These are phyloP conservation scores for Arothron firmamentum DNA, from an alignment of 2,113 vertebrate species.

Conservation along the genomic window DNA sequence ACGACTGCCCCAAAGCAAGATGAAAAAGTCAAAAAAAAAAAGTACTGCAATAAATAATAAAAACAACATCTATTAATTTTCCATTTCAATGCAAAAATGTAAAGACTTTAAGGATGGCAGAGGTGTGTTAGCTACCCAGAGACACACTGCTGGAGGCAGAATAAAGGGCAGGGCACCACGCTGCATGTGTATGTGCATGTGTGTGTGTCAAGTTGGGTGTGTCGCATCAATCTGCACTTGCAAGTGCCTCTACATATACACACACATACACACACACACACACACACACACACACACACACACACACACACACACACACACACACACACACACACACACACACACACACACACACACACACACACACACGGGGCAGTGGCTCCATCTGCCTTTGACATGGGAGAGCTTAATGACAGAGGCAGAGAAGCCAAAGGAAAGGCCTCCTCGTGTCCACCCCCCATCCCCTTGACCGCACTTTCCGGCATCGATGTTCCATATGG, in stretches of 20 bases:
- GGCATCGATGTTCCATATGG: slow-evolving; percentile 74
- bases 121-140: slow-evolving; percentile 65
- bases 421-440: slow-evolving; percentile 67
- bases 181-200: slow-evolving; percentile 21
- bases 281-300: slow-evolving; percentile 27
- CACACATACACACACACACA: slow-evolving; percentile 27
- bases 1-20: background rate
- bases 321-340: slow-evolving; percentile 27
- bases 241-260: slow-evolving; percentile 28
- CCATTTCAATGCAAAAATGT: slow-evolving; percentile 15
- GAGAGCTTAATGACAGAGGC: slow-evolving; percentile 78
- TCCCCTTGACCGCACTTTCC: slow-evolving; percentile 61
- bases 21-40: background rate
- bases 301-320: slow-evolving; percentile 30
- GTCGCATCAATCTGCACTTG: slow-evolving; percentile 59
- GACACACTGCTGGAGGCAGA: slow-evolving; percentile 55
- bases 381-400: slow-evolving; percentile 74
- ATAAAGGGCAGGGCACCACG: slow-evolving; percentile 51
- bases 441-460: slow-evolving; percentile 37
- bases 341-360: slow-evolving; percentile 26
- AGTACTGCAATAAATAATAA: background rate
- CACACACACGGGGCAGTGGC: slow-evolving; percentile 46
- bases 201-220: slow-evolving; percentile 38
- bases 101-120: slow-evolving; percentile 61
- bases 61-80: no score